phyloP scores from a whole-genome alignment of 2,888 invertebrate genomes.

The Apoda limacodes region DNA sequence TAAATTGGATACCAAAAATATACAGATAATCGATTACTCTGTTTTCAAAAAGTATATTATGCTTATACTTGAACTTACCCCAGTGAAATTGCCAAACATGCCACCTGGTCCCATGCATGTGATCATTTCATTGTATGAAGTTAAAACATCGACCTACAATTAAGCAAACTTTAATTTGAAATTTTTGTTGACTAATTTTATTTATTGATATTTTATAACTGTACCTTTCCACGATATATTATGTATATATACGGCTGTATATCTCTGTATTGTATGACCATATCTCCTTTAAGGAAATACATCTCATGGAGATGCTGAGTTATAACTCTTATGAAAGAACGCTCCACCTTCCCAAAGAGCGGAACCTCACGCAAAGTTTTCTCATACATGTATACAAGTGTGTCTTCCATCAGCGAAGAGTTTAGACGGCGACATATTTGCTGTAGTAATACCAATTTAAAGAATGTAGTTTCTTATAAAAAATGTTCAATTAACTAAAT shows the following conservation, averaged over 20 bases:
- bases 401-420: slow-evolving; percentile 65
- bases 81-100: slow-evolving; percentile 63
- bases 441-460: slow-evolving; percentile 23
- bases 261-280: slow-evolving; percentile 57
- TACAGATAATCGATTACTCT: too few relatives aligned
- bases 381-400: slow-evolving; percentile 64
- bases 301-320: slow-evolving; percentile 62
- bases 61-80: slow-evolving; percentile 40
- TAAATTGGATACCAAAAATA: too few relatives aligned
- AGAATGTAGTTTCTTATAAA: background rate
- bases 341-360: slow-evolving; percentile 61
- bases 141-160: slow-evolving; percentile 53
- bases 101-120: slow-evolving; percentile 66
- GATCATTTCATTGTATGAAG: slow-evolving; percentile 61
- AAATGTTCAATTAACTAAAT: background rate
- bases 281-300: slow-evolving; percentile 61
- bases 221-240: slow-evolving; percentile 63
- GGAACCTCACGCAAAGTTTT: slow-evolving; percentile 63
- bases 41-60: too few relatives aligned
- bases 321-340: slow-evolving; percentile 64
- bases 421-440: slow-evolving; percentile 60
- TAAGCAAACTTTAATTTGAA: slow-evolving; percentile 7
- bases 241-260: slow-evolving; percentile 59
- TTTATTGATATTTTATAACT: slow-evolving; percentile 12
- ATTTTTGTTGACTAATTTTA: slow-evolving; percentile 2